Evolutionary conservation across 1,140 invertebrate genomes (phyloP), one percentile per base, ranked within the genome.

Genomic region (Camponotus vicinus): DNA sequence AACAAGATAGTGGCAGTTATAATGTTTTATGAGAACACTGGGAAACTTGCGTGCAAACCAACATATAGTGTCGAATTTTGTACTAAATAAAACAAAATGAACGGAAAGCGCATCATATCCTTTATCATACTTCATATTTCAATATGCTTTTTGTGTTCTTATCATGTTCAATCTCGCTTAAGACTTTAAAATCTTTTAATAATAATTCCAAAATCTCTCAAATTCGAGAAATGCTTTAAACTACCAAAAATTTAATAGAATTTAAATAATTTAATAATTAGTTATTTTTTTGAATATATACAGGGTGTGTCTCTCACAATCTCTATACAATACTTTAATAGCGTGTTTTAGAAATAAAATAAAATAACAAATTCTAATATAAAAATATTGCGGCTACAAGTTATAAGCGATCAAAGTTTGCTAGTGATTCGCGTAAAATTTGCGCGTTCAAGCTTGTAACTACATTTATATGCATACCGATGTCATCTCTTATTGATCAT

Each of bases 11-110:
- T 42, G 32, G 66, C 63, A 66, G 71, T 73, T 77, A 61, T 66
- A 87, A 87, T 77, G 86, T 87, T 87, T 88, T 85, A 84, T 49
- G 87, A 84, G 86, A 64, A 71, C 40, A 15, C 32, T 40, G 27
- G 21, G 7, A 37, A 18, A 61, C 40, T 61, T 27, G 45, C 42
- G 52, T 69, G 59, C 61, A 63, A 45, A 11, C 45, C 55, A 57
- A 88, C 40, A 42, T 76, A 59, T 42, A 42, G 57, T 27, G n/a
- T 37, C 15, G 49, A 57, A 64, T 86, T 76, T 63, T 78, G 73
- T 40, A 40, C 67, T 77, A 77, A 76, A 89, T 89, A 77, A 88
- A 55, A 61, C n/a, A 49, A 77, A 76, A 86, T 21, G 37, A 59
- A 45, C 79, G 11, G 49, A 32, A 67, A 61, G 11, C 71, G 32